Percentiles rank a stretch among this genome's conserved stretches.
Conservation (phyloP, 2,113 vertebrate species). For the Haplotaxodon microlepis region DNA sequence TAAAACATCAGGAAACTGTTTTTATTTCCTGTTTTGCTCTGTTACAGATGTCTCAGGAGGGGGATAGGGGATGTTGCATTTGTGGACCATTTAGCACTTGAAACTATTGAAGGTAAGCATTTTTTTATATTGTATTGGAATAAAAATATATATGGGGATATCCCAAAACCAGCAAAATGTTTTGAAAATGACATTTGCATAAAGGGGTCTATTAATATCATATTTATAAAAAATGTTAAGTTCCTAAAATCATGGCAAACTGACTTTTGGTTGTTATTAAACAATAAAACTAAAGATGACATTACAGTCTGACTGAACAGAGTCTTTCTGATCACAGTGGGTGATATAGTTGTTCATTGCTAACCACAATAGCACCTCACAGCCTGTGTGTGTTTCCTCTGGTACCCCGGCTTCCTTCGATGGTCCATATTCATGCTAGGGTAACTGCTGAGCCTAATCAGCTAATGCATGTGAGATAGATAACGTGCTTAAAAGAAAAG, state of each 20-base stretch:
- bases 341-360: not conserved
- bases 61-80: slow-evolving; percentile 83
- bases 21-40: not conserved
- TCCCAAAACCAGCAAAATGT: not conserved
- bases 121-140: not conserved
- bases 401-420: not conserved
- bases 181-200: not conserved
- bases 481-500: not conserved
- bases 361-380: not conserved
- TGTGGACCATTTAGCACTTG: slow-evolving; percentile 79
- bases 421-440: not conserved
- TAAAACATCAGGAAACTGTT: not conserved
- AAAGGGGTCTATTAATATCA: not conserved
- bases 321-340: not conserved
- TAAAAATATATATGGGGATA: not conserved
- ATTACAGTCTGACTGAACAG: not conserved
- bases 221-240: not conserved
- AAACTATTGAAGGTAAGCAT: slow-evolving; percentile 72
- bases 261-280: not conserved
- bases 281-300: not conserved
- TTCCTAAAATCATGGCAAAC: not conserved
- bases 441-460: not conserved
- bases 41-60: slow-evolving; percentile 76
- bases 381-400: not conserved
- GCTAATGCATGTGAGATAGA: not conserved